A percentile compares a stretch with the other conserved stretches of the same genome.
Evolutionary conservation across 2,888 invertebrate species (phyloP).

Genomic region (Sphaeridia pumilis): DNA sequence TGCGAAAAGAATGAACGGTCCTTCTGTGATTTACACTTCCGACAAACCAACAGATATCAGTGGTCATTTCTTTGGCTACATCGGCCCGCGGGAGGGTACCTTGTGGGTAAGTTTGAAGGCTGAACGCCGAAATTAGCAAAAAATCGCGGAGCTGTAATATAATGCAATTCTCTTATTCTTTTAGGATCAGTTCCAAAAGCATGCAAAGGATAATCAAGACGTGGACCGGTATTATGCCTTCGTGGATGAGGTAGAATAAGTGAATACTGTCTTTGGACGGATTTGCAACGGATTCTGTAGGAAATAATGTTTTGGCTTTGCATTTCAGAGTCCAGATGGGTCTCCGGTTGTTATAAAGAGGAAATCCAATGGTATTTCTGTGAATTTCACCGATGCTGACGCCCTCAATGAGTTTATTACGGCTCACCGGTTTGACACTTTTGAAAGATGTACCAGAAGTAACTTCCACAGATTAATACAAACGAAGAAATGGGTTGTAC

Average conservation of each 20-base stretch:
- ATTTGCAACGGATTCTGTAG: not conserved
- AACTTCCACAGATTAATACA: constrained; percentile 61
- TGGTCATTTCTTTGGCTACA: constrained; percentile 65
- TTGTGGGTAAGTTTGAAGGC: constrained; percentile 54
- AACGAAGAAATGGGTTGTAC: constrained; percentile 73
- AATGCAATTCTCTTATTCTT: constrained; percentile 2
- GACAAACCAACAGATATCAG: constrained; percentile 52
- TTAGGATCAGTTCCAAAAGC: constrained; percentile 2
- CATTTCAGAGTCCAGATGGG: not conserved
- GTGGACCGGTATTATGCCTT: constrained; percentile 7
- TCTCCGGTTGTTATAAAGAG: constrained; percentile 3
- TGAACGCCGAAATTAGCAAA: too few species aligned
- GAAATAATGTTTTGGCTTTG: not conserved
- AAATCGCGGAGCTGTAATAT: not conserved
- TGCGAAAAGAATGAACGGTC: constrained; percentile 74
- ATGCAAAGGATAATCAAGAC: constrained; percentile 11
- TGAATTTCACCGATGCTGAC: not conserved
- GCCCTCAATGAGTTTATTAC: constrained; percentile 4
- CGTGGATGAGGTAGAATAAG: not conserved
- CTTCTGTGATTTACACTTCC: constrained; percentile 68
- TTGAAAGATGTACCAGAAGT: constrained; percentile 75
- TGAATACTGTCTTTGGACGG: not conserved
- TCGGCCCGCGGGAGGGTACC: constrained; percentile 61
- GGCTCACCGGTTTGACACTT: constrained; percentile 54
- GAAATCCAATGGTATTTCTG: constrained; percentile 5